Conservation (phyloP, 2,113 vertebrate genomes). For the Percina caprodes region DNA sequence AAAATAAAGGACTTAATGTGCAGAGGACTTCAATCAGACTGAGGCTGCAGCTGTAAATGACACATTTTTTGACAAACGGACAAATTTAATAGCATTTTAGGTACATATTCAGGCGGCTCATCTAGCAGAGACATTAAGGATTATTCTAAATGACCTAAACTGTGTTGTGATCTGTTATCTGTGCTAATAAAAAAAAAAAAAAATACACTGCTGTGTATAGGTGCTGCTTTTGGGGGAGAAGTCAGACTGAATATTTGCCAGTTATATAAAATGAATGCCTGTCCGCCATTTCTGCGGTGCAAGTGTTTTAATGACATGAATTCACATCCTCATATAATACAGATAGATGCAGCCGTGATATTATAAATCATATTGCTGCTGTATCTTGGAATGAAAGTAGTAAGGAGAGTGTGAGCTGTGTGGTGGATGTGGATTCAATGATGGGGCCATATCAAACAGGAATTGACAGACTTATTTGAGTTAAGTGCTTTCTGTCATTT, state of each 20-base stretch:
- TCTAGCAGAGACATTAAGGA: slow-evolving; percentile 3
- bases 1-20: background rate
- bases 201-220: background rate
- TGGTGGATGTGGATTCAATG: slow-evolving; percentile 15
- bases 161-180: slow-evolving; percentile 4
- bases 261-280: slow-evolving; percentile 20
- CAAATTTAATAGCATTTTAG: background rate
- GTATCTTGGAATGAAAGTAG: slow-evolving; percentile 2
- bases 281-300: slow-evolving; percentile 1
- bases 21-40: background rate
- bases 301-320: slow-evolving; percentile 36
- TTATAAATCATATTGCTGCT: slow-evolving; percentile 18
- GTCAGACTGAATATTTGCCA: background rate
- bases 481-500: slow-evolving; percentile 49
- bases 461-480: slow-evolving; percentile 52
- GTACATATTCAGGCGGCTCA: background rate
- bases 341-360: background rate
- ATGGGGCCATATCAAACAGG: background rate
- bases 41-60: slow-evolving; percentile 8
- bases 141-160: slow-evolving; percentile 22
- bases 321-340: slow-evolving; percentile 27
- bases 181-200: slow-evolving; percentile 34
- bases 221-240: slow-evolving; percentile 18
- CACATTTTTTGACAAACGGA: background rate
- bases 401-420: background rate